Percentiles rank a stretch among this genome's conserved stretches.
These are phyloP conservation scores for Notothenia rossii DNA, from an alignment of 2,113 vertebrate species.

Conservation along the genomic window DNA sequence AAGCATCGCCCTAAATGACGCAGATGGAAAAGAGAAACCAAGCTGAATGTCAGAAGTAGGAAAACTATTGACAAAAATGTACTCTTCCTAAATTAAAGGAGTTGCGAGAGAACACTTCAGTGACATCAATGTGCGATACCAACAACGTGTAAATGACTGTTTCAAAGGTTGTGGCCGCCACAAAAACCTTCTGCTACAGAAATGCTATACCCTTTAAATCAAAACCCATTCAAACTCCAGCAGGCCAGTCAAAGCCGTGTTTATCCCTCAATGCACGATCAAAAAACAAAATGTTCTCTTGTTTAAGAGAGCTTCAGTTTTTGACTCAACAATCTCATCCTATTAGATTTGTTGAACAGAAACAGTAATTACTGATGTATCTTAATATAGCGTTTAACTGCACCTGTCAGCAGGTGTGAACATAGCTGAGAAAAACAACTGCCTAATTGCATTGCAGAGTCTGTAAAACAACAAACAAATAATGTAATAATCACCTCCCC, in stretches of 20 bases:
- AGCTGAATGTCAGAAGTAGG: neutral
- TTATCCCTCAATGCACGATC: neutral
- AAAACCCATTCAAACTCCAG: neutral
- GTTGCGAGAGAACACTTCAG: neutral
- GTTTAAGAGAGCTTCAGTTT: neutral
- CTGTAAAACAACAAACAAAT: conserved; percentile 69
- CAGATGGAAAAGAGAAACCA: conserved; percentile 1
- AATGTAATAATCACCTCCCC: conserved; percentile 73
- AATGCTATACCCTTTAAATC: conserved; percentile 4
- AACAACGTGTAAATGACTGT: conserved; percentile 6
- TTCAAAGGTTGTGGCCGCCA: conserved; percentile 4
- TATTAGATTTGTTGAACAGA: neutral
- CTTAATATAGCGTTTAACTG: neutral
- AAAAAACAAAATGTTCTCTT: neutral
- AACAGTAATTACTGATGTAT: neutral
- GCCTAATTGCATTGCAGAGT: conserved; percentile 34
- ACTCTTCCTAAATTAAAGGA: neutral
- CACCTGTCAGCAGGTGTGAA: conserved; percentile 56
- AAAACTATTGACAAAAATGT: neutral
- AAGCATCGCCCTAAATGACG: neutral
- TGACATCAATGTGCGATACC: conserved; percentile 22
- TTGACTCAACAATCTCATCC: neutral
- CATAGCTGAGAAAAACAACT: conserved; percentile 41
- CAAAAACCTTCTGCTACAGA: neutral
- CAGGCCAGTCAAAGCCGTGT: neutral